Base-by-base conservation (phyloP, 2,888 invertebrate species). In the Lasius fuliginosus region DNA sequence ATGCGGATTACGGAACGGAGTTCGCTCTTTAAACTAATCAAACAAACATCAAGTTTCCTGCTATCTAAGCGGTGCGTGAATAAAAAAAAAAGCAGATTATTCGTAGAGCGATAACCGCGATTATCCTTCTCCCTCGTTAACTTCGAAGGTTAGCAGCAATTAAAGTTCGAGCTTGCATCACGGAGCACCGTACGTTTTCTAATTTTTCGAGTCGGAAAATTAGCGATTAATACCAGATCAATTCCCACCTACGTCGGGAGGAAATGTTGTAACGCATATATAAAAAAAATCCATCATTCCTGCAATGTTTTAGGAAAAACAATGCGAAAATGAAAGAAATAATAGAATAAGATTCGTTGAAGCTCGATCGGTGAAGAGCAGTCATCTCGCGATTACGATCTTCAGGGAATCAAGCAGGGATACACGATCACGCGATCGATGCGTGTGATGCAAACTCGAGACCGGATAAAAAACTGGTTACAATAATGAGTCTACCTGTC, bases 401-500 rank as follows among this genome's bases (percentile, higher is more conserved):
- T 69, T 69, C 58, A 56, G 56, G 56, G 33, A 67, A 67, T 67
- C 30, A 8, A 40, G 40, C 46, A 42, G 60, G 79, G 33, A 73
- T 30, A 64, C 74, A 49, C 68, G 79, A 64, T 85, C 62, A 65
- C 56, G 67, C 68, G 85, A 53, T 73, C 84, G 84, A 83, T 85
- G 88, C 90, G 89, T 84, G 74, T 92, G 92, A 93, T 92, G 93
- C 94, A 94, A 92, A 89, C 93, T 91, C 92, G 94, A 94, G 87
- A 92, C 93, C 92, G 89, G 93, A 92, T 93, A 94, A 94, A 94
- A 94, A 95, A 95, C 94, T 95, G 95, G 95, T 95, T 95, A 95
- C 95, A 95, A 95, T 95, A 95, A 95, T 95, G 94, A 95, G 94
- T 95, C 95, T 98, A 98, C 98, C 98, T 98, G 98, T 97, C 98